Percentiles rank a stretch among this genome's conserved stretches.
Evolutionary conservation across 2,797 vertebrate genomes (phyloP).

Genomic region (Micrastur ruficollis): DNA sequence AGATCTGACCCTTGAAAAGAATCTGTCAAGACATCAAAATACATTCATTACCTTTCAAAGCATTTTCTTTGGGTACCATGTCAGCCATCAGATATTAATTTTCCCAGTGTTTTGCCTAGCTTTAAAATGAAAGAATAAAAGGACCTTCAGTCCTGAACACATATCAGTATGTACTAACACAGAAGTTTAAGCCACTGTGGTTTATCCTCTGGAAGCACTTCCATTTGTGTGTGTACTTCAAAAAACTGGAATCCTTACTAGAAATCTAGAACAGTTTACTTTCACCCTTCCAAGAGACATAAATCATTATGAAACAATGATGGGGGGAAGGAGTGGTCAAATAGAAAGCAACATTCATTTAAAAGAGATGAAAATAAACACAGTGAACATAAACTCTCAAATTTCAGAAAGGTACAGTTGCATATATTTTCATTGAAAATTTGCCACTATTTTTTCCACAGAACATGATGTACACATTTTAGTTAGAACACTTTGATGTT

Average conservation of each 20-base stretch:
- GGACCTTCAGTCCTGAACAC: not conserved
- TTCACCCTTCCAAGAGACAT: not conserved
- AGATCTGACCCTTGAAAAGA: not conserved
- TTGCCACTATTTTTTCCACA: not conserved
- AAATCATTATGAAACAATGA: not conserved
- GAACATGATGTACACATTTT: not conserved
- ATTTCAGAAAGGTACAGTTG: not conserved
- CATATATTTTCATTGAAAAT: not conserved
- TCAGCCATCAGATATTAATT: not conserved
- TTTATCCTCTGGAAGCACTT: slow-evolving; percentile 6
- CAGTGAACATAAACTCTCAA: not conserved
- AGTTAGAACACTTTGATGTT: not conserved
- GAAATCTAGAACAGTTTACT: not conserved
- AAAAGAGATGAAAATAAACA: not conserved
- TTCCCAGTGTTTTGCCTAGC: not conserved
- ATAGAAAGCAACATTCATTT: not conserved
- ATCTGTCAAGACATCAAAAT: not conserved
- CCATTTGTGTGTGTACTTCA: not conserved
- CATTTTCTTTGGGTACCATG: not conserved
- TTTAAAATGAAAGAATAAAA: not conserved
- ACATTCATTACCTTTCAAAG: not conserved
- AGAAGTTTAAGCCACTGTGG: not conserved
- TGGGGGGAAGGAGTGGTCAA: fast-evolving
- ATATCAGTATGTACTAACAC: not conserved
- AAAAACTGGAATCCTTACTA: not conserved